A percentile compares a stretch with the other conserved stretches of the same genome.
Conservation (phyloP, 2,113 vertebrate genomes). For the Campylomormyrus numenius region DNA sequence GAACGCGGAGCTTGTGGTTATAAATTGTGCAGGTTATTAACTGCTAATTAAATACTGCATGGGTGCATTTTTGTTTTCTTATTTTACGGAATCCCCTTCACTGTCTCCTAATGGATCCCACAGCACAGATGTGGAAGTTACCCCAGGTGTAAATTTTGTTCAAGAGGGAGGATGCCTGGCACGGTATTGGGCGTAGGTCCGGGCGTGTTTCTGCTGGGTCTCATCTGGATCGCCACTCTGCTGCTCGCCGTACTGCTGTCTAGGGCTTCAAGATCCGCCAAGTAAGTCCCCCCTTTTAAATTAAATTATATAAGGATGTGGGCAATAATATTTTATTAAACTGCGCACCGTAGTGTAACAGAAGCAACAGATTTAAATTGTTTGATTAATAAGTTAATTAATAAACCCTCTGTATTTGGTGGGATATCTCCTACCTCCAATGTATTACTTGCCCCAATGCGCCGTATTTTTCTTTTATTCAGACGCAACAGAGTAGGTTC, state of each 20-base stretch:
- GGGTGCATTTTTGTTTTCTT: not conserved
- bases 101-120: not conserved
- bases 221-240: conserved; percentile 68
- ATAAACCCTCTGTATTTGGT: not conserved
- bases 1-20: not conserved
- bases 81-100: not conserved
- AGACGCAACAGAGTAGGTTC: not conserved
- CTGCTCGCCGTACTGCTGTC: conserved; percentile 51
- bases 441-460: not conserved
- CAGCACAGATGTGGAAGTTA: not conserved
- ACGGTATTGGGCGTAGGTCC: conserved; percentile 63
- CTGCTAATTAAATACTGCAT: not conserved
- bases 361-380: not conserved
- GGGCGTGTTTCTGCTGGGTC: conserved; percentile 65
- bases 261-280: conserved; percentile 52
- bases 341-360: not conserved
- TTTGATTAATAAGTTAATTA: not conserved
- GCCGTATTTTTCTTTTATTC: not conserved
- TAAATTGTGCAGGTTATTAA: not conserved
- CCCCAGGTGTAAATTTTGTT: not conserved
- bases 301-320: not conserved
- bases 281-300: conserved; percentile 55
- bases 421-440: not conserved
- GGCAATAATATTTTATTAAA: not conserved
- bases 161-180: conserved; percentile 50